Conservation (phyloP, 2,888 invertebrate species). For the Laspeyria flexula region DNA sequence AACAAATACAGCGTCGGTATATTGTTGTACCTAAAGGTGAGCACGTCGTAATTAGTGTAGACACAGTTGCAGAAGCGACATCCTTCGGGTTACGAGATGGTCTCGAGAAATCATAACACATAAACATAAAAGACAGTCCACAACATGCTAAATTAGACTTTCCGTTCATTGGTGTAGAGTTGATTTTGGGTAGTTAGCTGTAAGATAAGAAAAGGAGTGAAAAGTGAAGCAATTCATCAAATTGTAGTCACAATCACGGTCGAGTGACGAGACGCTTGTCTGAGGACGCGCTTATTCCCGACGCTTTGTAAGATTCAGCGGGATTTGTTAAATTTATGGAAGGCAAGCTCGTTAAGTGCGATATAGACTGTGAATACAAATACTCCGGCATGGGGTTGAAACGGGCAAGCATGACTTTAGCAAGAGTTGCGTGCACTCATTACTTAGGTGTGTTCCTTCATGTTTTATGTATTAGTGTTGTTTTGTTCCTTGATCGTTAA, state of each 20-base stretch:
- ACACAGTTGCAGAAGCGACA: slow-evolving; percentile 47
- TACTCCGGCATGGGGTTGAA: slow-evolving; percentile 38
- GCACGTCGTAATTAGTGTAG: slow-evolving; percentile 53
- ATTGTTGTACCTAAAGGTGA: too few relatives aligned
- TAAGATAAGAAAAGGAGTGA: slow-evolving; percentile 48
- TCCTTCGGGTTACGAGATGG: slow-evolving; percentile 46
- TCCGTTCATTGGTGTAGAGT: slow-evolving; percentile 8
- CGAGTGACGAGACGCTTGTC: slow-evolving; percentile 65
- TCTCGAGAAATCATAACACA: slow-evolving; percentile 23
- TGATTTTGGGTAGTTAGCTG: slow-evolving; percentile 12
- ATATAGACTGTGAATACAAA: slow-evolving; percentile 55
- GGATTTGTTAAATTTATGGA: slow-evolving; percentile 65
- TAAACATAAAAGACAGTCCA: slow-evolving; percentile 13
- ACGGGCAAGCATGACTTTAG: slow-evolving; percentile 27
- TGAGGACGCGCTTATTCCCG: slow-evolving; percentile 51
- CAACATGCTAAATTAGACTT: slow-evolving; percentile 1
- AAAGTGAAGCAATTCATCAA: slow-evolving; percentile 74
- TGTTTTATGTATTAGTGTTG: background rate
- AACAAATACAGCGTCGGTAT: too few relatives aligned
- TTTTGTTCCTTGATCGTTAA: too few relatives aligned
- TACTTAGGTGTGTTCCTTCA: background rate
- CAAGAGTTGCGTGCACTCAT: slow-evolving; percentile 4
- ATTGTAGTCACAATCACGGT: slow-evolving; percentile 73
- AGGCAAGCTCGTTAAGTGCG: slow-evolving; percentile 60
- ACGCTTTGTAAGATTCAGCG: slow-evolving; percentile 57